phyloP scores from a whole-genome alignment of 2,797 vertebrate species.

The Cheirogaleus major region DNA sequence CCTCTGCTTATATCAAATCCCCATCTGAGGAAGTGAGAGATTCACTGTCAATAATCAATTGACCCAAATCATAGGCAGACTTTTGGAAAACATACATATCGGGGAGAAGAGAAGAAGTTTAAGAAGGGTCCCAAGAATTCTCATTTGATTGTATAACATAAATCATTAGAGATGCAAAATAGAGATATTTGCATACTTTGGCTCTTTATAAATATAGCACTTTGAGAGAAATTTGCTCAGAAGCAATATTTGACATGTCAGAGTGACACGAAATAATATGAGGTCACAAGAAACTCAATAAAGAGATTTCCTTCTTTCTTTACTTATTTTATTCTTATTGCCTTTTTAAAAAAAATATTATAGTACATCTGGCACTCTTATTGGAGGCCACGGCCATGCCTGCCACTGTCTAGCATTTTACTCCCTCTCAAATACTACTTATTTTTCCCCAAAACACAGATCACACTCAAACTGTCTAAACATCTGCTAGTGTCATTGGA shows the following conservation, averaged over 20 bases:
- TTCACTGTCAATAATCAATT: constrained; percentile 88
- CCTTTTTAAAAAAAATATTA: not conserved
- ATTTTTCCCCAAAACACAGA: not conserved
- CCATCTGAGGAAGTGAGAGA: constrained; percentile 76
- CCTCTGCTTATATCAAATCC: constrained; percentile 83
- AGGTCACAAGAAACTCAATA: not conserved
- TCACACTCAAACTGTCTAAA: not conserved
- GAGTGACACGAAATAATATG: not conserved
- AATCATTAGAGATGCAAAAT: constrained; percentile 40
- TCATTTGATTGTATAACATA: not conserved
- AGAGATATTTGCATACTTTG: not conserved
- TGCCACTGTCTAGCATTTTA: not conserved
- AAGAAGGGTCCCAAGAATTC: not conserved
- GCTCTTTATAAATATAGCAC: constrained; percentile 12
- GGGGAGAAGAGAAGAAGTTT: constrained; percentile 33
- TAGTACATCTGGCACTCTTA: not conserved
- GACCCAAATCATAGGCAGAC: constrained; percentile 75
- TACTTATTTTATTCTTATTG: not conserved
- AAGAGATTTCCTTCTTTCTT: not conserved
- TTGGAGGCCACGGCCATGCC: not conserved
- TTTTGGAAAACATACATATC: not conserved
- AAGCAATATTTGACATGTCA: constrained; percentile 53
- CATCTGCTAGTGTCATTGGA: not conserved
- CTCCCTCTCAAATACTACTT: not conserved
- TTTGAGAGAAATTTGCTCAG: not conserved